Conservation (phyloP, 2,888 invertebrate genomes). For the Chrysolina oricalcia region DNA sequence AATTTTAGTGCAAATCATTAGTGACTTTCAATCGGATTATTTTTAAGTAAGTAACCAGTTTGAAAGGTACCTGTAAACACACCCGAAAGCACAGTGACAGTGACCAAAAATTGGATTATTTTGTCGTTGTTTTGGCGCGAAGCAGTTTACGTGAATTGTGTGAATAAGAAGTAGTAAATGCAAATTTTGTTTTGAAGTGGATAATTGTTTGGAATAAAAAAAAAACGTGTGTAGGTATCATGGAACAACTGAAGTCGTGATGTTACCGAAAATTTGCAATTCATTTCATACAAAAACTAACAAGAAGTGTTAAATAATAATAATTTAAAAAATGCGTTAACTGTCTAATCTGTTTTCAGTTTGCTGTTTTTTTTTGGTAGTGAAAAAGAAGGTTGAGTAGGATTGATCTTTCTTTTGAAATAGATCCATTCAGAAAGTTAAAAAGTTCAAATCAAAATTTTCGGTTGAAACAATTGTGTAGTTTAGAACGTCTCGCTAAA, state of each 20-base stretch:
- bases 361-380: background rate
- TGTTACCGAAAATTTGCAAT: background rate
- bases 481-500: too few relatives aligned
- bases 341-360: background rate
- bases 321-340: background rate
- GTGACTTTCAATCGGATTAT: slow-evolving; percentile 46
- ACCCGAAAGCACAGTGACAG: slow-evolving; percentile 42
- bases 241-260: background rate
- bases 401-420: background rate
- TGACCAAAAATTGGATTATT: slow-evolving; percentile 31
- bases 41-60: slow-evolving; percentile 48
- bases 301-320: slow-evolving; percentile 12
- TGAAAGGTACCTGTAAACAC: background rate
- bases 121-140: slow-evolving; percentile 10
- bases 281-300: background rate
- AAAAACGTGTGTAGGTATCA: background rate
- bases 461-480: background rate
- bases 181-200: slow-evolving; percentile 4
- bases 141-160: slow-evolving; percentile 19
- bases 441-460: background rate
- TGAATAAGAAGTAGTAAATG: background rate
- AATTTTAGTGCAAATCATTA: slow-evolving; percentile 30
- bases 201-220: background rate
- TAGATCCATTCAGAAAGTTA: background rate
- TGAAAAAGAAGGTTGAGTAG: slow-evolving; percentile 3